A percentile compares a stretch with the other conserved stretches of the same genome.
Conservation (phyloP, 1,140 invertebrate genomes). For the Drosophila leontia region DNA sequence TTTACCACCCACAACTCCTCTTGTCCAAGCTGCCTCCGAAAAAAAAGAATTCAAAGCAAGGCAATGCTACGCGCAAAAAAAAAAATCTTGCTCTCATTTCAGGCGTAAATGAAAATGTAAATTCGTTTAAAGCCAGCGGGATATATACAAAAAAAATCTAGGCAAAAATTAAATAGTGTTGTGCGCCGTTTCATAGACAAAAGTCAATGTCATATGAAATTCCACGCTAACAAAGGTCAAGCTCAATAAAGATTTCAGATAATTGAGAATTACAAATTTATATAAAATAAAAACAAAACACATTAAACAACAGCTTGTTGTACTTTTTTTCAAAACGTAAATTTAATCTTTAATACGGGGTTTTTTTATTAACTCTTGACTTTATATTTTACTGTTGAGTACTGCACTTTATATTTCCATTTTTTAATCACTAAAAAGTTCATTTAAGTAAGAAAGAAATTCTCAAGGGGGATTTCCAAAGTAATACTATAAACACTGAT, state of each 20-base stretch:
- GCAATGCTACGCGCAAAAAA: constrained; percentile 29
- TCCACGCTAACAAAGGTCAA: constrained; percentile 2
- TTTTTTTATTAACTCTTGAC: not conserved
- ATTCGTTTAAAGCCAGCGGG: constrained; percentile 68
- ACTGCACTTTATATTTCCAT: not conserved
- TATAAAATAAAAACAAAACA: not conserved
- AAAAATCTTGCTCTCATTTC: constrained; percentile 71
- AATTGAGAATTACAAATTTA: not conserved
- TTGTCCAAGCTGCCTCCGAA: constrained; percentile 25
- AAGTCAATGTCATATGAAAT: constrained; percentile 51
- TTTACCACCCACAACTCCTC: constrained; percentile 12
- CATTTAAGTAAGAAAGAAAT: not conserved
- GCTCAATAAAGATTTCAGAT: not conserved
- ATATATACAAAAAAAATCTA: constrained; percentile 2
- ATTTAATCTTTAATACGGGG: not conserved
- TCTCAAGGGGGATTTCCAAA: not conserved
- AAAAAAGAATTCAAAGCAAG: constrained; percentile 64
- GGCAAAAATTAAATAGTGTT: not conserved
- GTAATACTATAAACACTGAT: not conserved
- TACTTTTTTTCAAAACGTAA: not conserved
- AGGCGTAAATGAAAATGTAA: constrained; percentile 79
- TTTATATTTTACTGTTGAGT: not conserved
- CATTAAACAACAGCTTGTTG: not conserved
- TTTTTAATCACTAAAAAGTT: not conserved
- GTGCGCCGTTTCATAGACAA: constrained; percentile 19